phyloP scores from a whole-genome alignment of 2,888 invertebrate genomes.

The Lasioglossum malachurum region DNA sequence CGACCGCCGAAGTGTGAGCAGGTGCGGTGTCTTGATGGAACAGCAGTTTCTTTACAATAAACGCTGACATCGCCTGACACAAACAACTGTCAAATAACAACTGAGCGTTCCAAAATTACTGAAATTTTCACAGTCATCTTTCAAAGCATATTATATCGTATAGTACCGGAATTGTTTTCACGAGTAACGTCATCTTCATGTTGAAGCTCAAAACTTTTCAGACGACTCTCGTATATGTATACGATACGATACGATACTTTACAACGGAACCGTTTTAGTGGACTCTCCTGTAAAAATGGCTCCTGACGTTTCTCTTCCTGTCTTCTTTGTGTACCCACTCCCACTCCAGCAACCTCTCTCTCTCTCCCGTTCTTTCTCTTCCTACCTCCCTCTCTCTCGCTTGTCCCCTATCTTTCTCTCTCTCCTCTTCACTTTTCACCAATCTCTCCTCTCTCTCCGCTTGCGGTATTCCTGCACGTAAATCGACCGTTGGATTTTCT shows the following conservation, averaged over 20 bases:
- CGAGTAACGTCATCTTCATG: too few relatives aligned
- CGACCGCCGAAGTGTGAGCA: too few relatives aligned
- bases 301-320: slow-evolving; percentile 36
- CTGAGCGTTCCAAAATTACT: too few relatives aligned
- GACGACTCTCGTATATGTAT: too few relatives aligned
- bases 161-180: too few relatives aligned
- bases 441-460: neutral
- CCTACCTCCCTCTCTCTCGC: neutral
- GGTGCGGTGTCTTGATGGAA: too few relatives aligned
- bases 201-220: too few relatives aligned
- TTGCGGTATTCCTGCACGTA: neutral
- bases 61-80: too few relatives aligned
- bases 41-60: too few relatives aligned
- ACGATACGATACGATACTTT: slow-evolving; percentile 17
- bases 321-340: slow-evolving; percentile 25
- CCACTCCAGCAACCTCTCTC: neutral
- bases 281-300: slow-evolving; percentile 71
- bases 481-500: slow-evolving; percentile 1
- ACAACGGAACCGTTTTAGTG: slow-evolving; percentile 49
- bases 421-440: neutral
- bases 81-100: too few relatives aligned
- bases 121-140: too few relatives aligned
- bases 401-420: neutral
- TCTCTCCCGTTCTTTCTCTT: neutral
- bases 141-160: too few relatives aligned